Percentiles rank a stretch among this genome's conserved stretches.
These are phyloP conservation scores for Blera fallax DNA, from an alignment of 2,888 invertebrate genomes.

Conservation along the genomic window DNA sequence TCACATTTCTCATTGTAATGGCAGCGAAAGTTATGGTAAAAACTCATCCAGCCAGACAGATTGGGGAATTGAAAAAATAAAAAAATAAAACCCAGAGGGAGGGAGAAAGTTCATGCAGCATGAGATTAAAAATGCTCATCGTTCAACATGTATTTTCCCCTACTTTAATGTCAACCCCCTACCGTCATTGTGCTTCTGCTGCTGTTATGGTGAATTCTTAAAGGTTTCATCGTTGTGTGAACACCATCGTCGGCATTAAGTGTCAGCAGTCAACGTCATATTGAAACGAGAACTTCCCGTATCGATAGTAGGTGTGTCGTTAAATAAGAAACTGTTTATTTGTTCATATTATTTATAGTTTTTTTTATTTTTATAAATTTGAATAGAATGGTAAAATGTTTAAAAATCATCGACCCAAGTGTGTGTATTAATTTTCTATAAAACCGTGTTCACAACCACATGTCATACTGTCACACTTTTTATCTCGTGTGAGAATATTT, in stretches of 20 bases:
- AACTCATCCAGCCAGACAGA: neutral
- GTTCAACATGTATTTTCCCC: constrained; percentile 6
- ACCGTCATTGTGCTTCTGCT: neutral
- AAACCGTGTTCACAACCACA: neutral
- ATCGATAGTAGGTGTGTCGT: neutral
- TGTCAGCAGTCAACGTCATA: neutral
- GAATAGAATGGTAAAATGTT: neutral
- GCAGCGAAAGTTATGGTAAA: neutral
- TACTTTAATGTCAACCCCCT: neutral
- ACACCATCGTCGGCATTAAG: constrained; percentile 1
- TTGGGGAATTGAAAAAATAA: neutral
- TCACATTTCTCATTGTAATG: neutral
- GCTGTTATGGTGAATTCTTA: neutral
- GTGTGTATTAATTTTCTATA: neutral
- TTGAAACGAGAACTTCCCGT: neutral
- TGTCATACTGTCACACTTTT: neutral
- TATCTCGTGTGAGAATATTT: neutral
- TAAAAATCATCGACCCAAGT: neutral
- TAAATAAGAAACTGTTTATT: neutral
- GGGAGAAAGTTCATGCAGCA: neutral
- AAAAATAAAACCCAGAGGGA: neutral
- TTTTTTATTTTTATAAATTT: neutral
- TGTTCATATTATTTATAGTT: neutral
- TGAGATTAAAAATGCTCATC: neutral
- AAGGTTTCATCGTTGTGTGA: constrained; percentile 18